Base-by-base conservation (phyloP, 2,113 vertebrate species). In the Perccottus glenii region DNA sequence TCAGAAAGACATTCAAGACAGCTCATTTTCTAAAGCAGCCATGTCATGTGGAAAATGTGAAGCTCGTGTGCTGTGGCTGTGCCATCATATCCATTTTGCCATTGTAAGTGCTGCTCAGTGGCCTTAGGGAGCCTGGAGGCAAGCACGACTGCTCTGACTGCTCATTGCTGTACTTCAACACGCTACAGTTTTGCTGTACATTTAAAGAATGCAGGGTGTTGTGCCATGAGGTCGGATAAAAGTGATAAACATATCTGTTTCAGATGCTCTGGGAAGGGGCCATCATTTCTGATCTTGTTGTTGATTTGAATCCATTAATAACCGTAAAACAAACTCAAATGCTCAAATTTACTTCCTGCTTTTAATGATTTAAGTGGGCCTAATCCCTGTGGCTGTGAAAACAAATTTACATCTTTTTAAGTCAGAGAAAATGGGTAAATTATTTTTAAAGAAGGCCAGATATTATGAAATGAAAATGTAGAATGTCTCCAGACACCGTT, bases 121-220 rank as follows among this genome's bases (percentile, higher is more conserved):
- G 42, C 19, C 68, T 77, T 35, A 9, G 48, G 32, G 72, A 70
- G 50, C 42, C 33, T 9, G 33, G 65, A 61, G 7, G 81, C 70
- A 73, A 19, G 59, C 10, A 73, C 44, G 45, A 59, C 68, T 76
- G 73, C 36, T 12, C 58, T 60, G 47, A 66, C 56, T 52, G 44
- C 79, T 76, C 70, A 71, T 48, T 32, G 58, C 46, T 58, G 56
- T 69, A 58, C 67, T 73, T 55, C 59, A 57, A 51, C 60, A 64
- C 65, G 52, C 32, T 35, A 42, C 61, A 56, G 80, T 48, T 61
- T 48, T 38, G 70, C 63, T 60, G 48, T 58, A 64, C 56, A 77
- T 81, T 50, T 70, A 48, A 74, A 64, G 69, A 71, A 83, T 81
- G 63, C 53, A 65, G n/a, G 42, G 46, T 16, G 15, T 46, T 44